Conservation (phyloP, 2,113 vertebrate species). For the Pyrgilauda ruficollis region DNA sequence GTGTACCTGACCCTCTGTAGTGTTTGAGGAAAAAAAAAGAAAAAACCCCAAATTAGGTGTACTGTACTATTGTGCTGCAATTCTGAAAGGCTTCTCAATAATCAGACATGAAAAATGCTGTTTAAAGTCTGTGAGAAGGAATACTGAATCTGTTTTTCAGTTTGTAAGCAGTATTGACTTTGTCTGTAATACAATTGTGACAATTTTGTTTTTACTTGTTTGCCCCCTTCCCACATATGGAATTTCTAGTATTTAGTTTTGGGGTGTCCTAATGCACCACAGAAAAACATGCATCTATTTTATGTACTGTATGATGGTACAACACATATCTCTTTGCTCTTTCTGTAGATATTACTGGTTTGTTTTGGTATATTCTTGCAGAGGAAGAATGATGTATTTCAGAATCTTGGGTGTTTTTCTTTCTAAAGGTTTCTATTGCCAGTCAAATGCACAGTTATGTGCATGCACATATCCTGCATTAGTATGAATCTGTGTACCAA, state of each 20-base stretch:
- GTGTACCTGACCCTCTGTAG: conserved; percentile 34
- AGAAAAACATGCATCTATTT: neutral
- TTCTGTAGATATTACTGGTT: neutral
- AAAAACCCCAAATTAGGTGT: neutral
- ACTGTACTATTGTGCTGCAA: neutral
- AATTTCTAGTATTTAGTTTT: neutral
- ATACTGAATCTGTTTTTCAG: neutral
- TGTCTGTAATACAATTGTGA: neutral
- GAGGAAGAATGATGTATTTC: neutral
- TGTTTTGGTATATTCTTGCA: neutral
- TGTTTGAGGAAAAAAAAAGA: neutral
- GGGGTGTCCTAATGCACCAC: neutral
- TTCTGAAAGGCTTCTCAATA: neutral
- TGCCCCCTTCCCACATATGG: neutral
- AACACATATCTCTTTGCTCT: neutral
- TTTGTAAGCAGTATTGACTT: neutral
- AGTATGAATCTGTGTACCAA: neutral
- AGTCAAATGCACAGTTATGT: neutral
- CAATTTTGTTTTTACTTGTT: neutral
- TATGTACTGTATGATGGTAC: neutral
- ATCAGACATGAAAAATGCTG: neutral
- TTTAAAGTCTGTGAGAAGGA: neutral
- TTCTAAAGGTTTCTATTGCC: neutral
- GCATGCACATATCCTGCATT: neutral
- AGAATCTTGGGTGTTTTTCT: neutral